phyloP scores from a whole-genome alignment of 2,888 invertebrate species.

The Andrena chrysosceles region DNA sequence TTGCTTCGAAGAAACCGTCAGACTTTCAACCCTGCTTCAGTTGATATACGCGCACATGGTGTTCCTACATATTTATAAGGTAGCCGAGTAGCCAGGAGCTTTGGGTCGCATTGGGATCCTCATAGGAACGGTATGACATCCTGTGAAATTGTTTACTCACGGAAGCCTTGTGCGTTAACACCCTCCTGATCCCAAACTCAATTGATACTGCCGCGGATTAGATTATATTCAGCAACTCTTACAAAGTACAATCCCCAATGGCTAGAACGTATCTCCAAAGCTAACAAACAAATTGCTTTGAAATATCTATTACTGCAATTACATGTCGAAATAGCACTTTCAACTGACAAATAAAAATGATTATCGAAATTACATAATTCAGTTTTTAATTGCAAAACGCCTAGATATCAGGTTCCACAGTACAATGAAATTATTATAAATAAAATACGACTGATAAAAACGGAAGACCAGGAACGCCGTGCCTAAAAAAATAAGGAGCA shows the following conservation, averaged over 20 bases:
- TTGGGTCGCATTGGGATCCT: constrained; percentile 51
- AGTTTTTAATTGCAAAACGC: background rate
- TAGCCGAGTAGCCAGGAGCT: constrained; percentile 48
- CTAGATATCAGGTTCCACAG: background rate
- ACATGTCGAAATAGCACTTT: background rate
- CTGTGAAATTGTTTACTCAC: constrained; percentile 72
- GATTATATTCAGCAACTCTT: constrained; percentile 36
- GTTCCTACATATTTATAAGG: constrained; percentile 77
- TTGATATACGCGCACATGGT: constrained; percentile 64
- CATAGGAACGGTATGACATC: constrained; percentile 67
- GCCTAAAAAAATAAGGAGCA: too few relatives aligned
- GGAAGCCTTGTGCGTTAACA: constrained; percentile 52
- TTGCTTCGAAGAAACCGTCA: constrained; percentile 57
- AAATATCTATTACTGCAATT: constrained; percentile 32
- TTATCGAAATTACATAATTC: constrained; percentile 8
- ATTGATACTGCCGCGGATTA: constrained; percentile 56
- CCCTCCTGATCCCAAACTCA: constrained; percentile 38
- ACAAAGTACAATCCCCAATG: constrained; percentile 41
- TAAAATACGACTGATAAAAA: too few relatives aligned
- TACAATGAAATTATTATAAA: background rate
- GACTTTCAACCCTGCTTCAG: constrained; percentile 60
- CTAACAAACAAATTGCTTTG: constrained; percentile 29
- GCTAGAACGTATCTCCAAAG: background rate
- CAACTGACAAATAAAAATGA: constrained; percentile 1
- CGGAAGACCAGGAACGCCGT: too few relatives aligned